Conservation (phyloP, 1,140 invertebrate genomes). For the Temnothorax longispinosus region DNA sequence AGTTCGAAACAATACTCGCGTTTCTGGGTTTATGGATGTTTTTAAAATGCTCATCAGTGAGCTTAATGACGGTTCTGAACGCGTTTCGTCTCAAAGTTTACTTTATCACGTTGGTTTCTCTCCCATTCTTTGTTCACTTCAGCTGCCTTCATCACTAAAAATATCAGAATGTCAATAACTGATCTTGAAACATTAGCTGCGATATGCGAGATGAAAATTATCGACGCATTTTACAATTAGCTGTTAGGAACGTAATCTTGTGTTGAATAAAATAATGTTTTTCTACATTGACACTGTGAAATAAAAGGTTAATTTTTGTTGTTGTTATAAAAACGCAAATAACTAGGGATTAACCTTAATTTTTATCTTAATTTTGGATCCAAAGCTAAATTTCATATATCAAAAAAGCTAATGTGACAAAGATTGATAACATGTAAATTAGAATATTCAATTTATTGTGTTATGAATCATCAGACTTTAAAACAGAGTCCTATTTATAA, state of each 20-base stretch:
- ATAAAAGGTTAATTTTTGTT: not conserved
- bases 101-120: not conserved
- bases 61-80: not conserved
- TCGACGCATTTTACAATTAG: not conserved
- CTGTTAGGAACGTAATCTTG: not conserved
- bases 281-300: not conserved
- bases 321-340: not conserved
- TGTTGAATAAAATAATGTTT: not conserved
- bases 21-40: slow-evolving; percentile 62
- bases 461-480: not conserved
- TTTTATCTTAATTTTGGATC: not conserved
- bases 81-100: not conserved
- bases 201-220: not conserved
- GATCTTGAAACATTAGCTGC: not conserved
- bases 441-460: not conserved
- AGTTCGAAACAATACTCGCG: slow-evolving; percentile 28
- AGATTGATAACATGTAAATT: not conserved
- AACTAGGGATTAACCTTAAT: no score
- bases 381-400: not conserved
- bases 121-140: not conserved
- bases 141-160: not conserved
- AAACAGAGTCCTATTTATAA: not conserved
- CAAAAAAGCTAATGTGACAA: not conserved
- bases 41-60: slow-evolving; percentile 56
- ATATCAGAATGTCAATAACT: not conserved